A percentile compares a stretch with the other conserved stretches of the same genome.
phyloP scores from a whole-genome alignment of 2,888 invertebrate genomes.

The Pediacus dermestoides region DNA sequence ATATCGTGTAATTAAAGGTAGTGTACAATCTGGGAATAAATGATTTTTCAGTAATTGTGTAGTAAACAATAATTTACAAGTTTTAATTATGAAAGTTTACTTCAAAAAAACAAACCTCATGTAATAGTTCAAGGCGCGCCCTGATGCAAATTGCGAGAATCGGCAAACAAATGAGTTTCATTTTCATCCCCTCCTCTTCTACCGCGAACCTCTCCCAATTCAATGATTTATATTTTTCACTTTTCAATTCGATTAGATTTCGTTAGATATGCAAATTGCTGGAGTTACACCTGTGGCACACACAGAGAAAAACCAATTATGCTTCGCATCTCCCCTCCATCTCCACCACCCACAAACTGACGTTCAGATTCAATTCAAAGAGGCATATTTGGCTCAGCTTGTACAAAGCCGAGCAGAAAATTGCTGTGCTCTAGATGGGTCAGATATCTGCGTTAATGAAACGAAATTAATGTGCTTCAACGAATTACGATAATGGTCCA shows the following conservation, averaged over 20 bases:
- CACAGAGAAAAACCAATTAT: slow-evolving; percentile 10
- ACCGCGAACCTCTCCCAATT: no score
- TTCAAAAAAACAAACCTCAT: no score
- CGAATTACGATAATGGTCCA: slow-evolving; percentile 19
- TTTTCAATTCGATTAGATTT: slow-evolving; percentile 7
- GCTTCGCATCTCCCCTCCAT: slow-evolving; percentile 6
- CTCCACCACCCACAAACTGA: no score
- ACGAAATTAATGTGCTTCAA: slow-evolving; percentile 25
- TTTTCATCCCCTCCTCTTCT: no score
- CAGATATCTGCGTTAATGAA: slow-evolving; percentile 26
- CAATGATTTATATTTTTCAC: slow-evolving; percentile 6
- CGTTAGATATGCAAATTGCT: slow-evolving; percentile 18
- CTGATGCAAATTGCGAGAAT: no score
- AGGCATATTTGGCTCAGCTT: slow-evolving; percentile 4
- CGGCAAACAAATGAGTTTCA: no score
- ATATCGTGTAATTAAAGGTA: no score
- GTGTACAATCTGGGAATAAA: no score
- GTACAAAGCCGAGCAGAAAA: slow-evolving; percentile 3
- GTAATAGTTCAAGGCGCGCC: no score
- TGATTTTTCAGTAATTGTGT: no score
- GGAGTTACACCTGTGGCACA: slow-evolving; percentile 17
- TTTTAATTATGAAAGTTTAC: no score
- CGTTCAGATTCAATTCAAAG: slow-evolving; percentile 6
- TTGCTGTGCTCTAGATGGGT: slow-evolving; percentile 14
- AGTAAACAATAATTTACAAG: no score